A percentile compares a stretch with the other conserved stretches of the same genome.
Evolutionary conservation across 2,113 vertebrate species (phyloP).

Genomic region (Macroglossus sobrinus): DNA sequence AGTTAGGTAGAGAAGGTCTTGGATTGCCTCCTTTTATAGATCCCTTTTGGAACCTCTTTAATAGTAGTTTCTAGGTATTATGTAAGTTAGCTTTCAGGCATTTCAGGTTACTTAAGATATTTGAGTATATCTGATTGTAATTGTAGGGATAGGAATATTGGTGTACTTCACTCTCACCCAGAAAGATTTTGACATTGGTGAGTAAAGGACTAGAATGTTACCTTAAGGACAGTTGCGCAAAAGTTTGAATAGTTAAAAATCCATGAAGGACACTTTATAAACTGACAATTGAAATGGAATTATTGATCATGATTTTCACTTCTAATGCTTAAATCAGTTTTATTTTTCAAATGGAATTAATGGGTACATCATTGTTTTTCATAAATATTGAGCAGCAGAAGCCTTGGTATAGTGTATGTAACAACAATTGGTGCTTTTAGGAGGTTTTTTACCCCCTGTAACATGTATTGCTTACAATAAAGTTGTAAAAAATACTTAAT

Average conservation of each 20-base stretch:
- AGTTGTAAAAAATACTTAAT: conserved; percentile 32
- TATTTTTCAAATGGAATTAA: not conserved
- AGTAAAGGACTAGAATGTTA: not conserved
- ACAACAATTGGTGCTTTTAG: not conserved
- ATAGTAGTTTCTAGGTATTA: not conserved
- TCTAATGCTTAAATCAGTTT: not conserved
- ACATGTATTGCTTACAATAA: not conserved
- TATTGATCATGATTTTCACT: conserved; percentile 16
- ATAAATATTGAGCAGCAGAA: not conserved
- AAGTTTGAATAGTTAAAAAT: not conserved
- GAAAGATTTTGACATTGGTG: conserved; percentile 15
- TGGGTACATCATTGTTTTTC: not conserved
- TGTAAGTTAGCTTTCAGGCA: conserved; percentile 32
- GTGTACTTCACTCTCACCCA: not conserved
- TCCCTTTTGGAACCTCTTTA: conserved; percentile 32
- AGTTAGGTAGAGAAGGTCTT: conserved; percentile 37
- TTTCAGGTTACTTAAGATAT: conserved; percentile 39
- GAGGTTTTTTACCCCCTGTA: not conserved
- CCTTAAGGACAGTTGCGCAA: not conserved
- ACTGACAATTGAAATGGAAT: not conserved
- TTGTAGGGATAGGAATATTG: conserved; percentile 5
- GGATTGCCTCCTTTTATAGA: conserved; percentile 48
- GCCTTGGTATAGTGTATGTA: not conserved
- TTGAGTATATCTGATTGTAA: conserved; percentile 31
- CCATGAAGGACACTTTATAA: not conserved